phyloP scores from a whole-genome alignment of 2,888 invertebrate genomes.

The Campoletis raptor region DNA sequence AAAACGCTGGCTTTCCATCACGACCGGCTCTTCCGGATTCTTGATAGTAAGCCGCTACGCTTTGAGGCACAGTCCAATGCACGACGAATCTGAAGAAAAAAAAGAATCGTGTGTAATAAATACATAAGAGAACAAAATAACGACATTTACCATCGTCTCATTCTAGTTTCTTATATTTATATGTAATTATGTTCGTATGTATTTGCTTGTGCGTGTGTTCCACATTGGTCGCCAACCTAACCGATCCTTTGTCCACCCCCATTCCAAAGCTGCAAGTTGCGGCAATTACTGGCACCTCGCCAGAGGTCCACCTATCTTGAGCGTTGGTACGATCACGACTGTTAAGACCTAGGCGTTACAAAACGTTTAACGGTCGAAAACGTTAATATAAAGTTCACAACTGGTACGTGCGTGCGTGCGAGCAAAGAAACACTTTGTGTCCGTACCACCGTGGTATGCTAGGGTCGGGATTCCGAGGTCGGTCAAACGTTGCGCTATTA shows the following conservation, averaged over 20 bases:
- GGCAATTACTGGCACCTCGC: slow-evolving; percentile 95
- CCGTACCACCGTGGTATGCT: slow-evolving; percentile 95
- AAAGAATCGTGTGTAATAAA: slow-evolving; percentile 2
- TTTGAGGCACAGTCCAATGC: slow-evolving; percentile 98
- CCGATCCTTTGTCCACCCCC: slow-evolving; percentile 99
- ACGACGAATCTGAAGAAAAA: slow-evolving; percentile 91
- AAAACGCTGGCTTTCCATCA: slow-evolving; percentile 95
- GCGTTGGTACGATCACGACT: slow-evolving; percentile 90
- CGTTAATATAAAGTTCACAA: slow-evolving; percentile 36
- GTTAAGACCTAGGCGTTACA: slow-evolving; percentile 87
- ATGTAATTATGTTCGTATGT: slow-evolving; percentile 14
- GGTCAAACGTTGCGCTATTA: slow-evolving; percentile 91
- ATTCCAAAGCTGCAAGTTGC: slow-evolving; percentile 99
- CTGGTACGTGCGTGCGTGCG: slow-evolving; percentile 18
- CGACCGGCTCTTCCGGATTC: slow-evolving; percentile 98
- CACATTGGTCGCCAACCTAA: slow-evolving; percentile 87
- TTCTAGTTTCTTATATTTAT: slow-evolving; percentile 16
- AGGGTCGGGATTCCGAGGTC: slow-evolving; percentile 91
- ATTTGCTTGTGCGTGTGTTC: slow-evolving; percentile 59
- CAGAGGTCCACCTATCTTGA: slow-evolving; percentile 97
- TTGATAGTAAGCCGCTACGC: slow-evolving; percentile 98
- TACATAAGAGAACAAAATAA: slow-evolving; percentile 7
- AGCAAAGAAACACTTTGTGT: slow-evolving; percentile 26
- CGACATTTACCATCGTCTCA: background rate
- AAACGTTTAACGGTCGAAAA: slow-evolving; percentile 31